Conservation (phyloP, 2,888 invertebrate species). For the Brachypterus glaber region DNA sequence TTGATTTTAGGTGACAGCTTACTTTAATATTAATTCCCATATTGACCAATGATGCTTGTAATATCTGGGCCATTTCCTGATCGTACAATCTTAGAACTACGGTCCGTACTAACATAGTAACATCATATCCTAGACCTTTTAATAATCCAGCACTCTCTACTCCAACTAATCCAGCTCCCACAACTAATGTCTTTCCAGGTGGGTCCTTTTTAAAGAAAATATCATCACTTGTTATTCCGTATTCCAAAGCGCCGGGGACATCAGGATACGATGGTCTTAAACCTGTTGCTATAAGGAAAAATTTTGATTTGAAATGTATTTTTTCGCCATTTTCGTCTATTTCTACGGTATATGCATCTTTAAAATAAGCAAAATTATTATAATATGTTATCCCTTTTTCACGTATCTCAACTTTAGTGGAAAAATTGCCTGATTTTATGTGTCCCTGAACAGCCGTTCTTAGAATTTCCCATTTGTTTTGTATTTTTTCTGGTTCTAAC, state of each 20-base stretch:
- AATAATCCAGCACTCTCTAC: slow-evolving; percentile 88
- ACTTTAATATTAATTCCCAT: background rate
- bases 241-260: slow-evolving; percentile 73
- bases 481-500: background rate
- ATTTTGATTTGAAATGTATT: too few species aligned
- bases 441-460: background rate
- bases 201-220: slow-evolving; percentile 70
- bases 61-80: slow-evolving; percentile 73
- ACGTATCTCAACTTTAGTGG: background rate
- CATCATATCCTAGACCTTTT: slow-evolving; percentile 71
- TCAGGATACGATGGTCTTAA: slow-evolving; percentile 79
- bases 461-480: background rate
- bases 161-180: slow-evolving; percentile 86
- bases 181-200: slow-evolving; percentile 78
- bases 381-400: background rate
- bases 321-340: background rate
- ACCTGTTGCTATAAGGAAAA: slow-evolving; percentile 43
- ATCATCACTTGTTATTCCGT: slow-evolving; percentile 83
- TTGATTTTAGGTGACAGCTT: background rate
- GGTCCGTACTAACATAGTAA: slow-evolving; percentile 78
- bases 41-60: background rate
- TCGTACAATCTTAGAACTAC: slow-evolving; percentile 83
- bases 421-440: background rate
- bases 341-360: background rate
- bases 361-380: background rate